These are phyloP conservation scores for Lutjanus campechanus DNA, from an alignment of 2,797 vertebrate genomes.

Conservation along the genomic window DNA sequence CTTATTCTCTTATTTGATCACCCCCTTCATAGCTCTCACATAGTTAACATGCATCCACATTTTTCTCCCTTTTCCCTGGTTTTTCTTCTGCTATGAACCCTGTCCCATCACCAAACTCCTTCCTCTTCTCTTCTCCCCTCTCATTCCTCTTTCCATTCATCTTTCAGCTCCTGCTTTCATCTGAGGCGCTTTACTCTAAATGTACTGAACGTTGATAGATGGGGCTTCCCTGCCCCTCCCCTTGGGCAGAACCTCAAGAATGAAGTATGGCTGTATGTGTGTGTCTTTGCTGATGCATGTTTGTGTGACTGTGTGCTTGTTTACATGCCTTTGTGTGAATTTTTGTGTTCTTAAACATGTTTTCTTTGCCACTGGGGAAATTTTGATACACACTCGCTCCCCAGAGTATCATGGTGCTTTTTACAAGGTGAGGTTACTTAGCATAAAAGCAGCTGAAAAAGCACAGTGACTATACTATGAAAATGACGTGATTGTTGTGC, in stretches of 20 bases:
- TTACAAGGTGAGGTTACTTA: conserved; percentile 59
- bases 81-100: neutral
- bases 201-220: conserved; percentile 74
- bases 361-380: conserved; percentile 43
- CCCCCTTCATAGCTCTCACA: conserved; percentile 39
- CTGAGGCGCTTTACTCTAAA: conserved; percentile 73
- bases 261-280: conserved; percentile 51
- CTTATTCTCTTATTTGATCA: conserved; percentile 71
- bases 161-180: conserved; percentile 71
- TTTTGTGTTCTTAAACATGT: conserved; percentile 40
- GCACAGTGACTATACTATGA: conserved; percentile 20
- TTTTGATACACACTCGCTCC: conserved; percentile 48
- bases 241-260: conserved; percentile 55
- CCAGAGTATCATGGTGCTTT: conserved; percentile 45
- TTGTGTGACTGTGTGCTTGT: conserved; percentile 42
- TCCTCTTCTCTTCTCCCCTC: conserved; percentile 53
- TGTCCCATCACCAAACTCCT: conserved; percentile 41
- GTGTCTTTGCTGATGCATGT: conserved; percentile 25
- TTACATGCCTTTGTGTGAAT: conserved; percentile 42
- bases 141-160: conserved; percentile 67
- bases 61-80: neutral
- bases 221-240: conserved; percentile 62
- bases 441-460: conserved; percentile 64
- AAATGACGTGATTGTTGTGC: conserved; percentile 57
- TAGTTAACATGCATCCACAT: conserved; percentile 53